Percentiles rank a stretch among this genome's conserved stretches.
Evolutionary conservation across 1,140 invertebrate genomes (phyloP).

Genomic region (Ceratosolen solmsi): DNA sequence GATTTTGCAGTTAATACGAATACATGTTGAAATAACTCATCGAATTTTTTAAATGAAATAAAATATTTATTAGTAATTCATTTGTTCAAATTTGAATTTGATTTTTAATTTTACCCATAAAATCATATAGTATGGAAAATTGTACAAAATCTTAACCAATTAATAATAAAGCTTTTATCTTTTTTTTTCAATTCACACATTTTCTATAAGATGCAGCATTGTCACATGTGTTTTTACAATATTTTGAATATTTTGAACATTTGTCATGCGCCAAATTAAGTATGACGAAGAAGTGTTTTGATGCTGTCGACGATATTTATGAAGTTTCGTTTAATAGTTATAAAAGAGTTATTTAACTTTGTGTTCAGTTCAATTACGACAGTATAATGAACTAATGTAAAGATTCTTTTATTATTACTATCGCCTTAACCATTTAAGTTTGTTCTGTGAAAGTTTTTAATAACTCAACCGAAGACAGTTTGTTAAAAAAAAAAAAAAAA

Average conservation of each 20-base stretch:
- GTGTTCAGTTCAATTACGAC: neutral
- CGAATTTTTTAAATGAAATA: neutral
- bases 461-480: no score
- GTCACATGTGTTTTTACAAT: conserved; percentile 19
- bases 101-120: neutral
- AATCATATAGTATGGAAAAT: neutral
- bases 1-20: neutral
- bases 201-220: conserved; percentile 26
- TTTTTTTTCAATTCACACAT: conserved; percentile 10
- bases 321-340: neutral
- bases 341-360: neutral
- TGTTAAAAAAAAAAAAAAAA: no score
- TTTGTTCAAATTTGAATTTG: neutral
- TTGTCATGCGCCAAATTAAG: neutral
- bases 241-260: neutral
- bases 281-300: neutral
- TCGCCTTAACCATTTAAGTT: neutral
- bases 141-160: conserved; percentile 14
- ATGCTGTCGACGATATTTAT: neutral
- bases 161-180: conserved; percentile 4
- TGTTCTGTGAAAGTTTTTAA: neutral
- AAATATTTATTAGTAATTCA: neutral
- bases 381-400: conserved; percentile 10
- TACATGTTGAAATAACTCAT: neutral
- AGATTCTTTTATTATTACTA: conserved; percentile 40